A percentile compares a stretch with the other conserved stretches of the same genome.
These are phyloP conservation scores for Dipodomys spectabilis DNA, from an alignment of 2,113 vertebrate genomes.

Conservation along the genomic window DNA sequence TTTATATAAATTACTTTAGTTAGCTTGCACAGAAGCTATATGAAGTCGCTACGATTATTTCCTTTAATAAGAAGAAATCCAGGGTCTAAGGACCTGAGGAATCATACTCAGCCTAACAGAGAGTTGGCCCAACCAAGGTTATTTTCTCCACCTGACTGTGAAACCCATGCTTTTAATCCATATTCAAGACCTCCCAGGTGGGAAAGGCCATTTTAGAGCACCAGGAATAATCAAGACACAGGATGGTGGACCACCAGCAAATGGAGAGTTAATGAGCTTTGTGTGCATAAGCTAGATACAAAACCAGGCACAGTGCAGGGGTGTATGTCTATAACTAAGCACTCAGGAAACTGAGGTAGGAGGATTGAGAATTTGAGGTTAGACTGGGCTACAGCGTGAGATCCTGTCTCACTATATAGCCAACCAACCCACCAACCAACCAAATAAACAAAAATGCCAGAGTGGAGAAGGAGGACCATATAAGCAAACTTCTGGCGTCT, in stretches of 20 bases:
- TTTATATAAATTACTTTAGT: not conserved
- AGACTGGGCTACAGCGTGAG: not conserved
- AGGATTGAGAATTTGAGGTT: not conserved
- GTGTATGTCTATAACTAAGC: not conserved
- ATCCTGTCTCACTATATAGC: not conserved
- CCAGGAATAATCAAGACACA: not conserved
- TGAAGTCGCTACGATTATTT: not conserved
- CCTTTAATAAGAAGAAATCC: conserved; percentile 39
- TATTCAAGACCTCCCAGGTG: not conserved
- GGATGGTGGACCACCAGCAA: not conserved
- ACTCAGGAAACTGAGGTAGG: not conserved
- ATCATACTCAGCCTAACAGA: not conserved
- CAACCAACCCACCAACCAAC: not conserved
- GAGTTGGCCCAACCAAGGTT: not conserved
- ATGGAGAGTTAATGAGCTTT: not conserved
- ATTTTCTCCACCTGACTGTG: not conserved
- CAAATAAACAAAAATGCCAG: not conserved
- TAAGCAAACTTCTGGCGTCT: too few species aligned
- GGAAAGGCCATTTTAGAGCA: not conserved
- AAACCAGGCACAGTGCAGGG: not conserved
- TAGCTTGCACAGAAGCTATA: not conserved
- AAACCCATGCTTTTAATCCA: not conserved
- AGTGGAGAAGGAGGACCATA: not conserved
- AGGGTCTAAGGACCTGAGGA: not conserved
- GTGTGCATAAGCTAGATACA: fast-evolving